Percentiles rank a stretch among this genome's conserved stretches.
Evolutionary conservation across 2,113 vertebrate genomes (phyloP).

Genomic region (Conger conger): DNA sequence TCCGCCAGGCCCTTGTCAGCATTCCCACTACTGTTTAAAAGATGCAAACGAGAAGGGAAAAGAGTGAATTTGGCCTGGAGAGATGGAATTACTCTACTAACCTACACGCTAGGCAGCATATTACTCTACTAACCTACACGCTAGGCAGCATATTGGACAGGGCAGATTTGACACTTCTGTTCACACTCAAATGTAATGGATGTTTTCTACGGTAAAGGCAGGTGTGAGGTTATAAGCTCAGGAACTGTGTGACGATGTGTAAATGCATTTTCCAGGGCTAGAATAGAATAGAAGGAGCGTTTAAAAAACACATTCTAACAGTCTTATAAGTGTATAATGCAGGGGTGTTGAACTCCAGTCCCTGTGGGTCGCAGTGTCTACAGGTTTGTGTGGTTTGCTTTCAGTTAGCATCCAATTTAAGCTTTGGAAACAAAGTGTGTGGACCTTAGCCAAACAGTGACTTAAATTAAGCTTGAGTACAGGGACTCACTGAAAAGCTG

Average conservation of each 20-base stretch:
- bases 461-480: too few relatives aligned
- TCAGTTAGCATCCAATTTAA: too few relatives aligned
- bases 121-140: not conserved
- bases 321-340: too few relatives aligned
- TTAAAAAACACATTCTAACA: too few relatives aligned
- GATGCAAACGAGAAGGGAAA: not conserved
- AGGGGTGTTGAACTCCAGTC: too few relatives aligned
- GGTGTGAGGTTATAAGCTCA: not conserved
- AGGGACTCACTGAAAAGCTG: too few relatives aligned
- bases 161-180: not conserved
- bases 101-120: too few relatives aligned
- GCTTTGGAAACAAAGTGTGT: too few relatives aligned
- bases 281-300: not conserved
- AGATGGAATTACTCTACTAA: not conserved
- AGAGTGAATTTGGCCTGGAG: not conserved
- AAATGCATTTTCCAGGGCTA: not conserved
- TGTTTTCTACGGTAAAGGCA: not conserved
- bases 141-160: not conserved
- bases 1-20: slow-evolving; percentile 6
- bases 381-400: too few relatives aligned
- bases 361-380: too few relatives aligned
- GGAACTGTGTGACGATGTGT: not conserved
- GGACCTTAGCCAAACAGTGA: too few relatives aligned
- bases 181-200: not conserved
- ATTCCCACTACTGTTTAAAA: slow-evolving; percentile 5